These are phyloP conservation scores for Congeria kusceri DNA, from an alignment of 2,888 invertebrate species.

Conservation along the genomic window DNA sequence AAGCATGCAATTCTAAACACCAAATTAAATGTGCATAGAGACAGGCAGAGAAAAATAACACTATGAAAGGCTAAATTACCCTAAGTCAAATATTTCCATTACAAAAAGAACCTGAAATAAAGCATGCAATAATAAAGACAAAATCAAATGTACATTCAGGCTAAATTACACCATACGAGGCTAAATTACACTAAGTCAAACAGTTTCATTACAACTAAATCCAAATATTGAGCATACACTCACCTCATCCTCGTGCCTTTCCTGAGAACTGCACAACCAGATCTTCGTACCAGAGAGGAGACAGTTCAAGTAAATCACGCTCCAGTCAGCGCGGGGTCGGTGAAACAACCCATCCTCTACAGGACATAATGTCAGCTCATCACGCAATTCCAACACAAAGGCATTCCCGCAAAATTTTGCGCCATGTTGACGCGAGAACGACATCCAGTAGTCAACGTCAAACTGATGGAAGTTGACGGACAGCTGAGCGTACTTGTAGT, in stretches of 20 bases:
- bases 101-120: no score
- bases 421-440: constrained; percentile 97
- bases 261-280: constrained; percentile 79
- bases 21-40: no score
- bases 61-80: no score
- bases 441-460: constrained; percentile 97
- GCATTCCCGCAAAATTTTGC: constrained; percentile 80
- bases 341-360: constrained; percentile 93
- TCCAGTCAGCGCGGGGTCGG: constrained; percentile 95
- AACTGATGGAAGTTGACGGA: constrained; percentile 94
- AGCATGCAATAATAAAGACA: no score
- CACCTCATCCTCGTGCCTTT: constrained; percentile 65
- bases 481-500: constrained; percentile 90
- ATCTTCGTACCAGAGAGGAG: constrained; percentile 89
- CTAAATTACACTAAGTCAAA: no score
- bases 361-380: constrained; percentile 89
- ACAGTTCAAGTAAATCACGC: constrained; percentile 96
- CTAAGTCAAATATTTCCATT: no score
- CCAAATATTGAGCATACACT: not conserved
- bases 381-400: constrained; percentile 78
- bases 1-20: no score
- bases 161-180: no score
- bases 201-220: no score
- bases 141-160: no score
- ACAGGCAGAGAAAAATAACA: no score